Evolutionary conservation across 2,888 invertebrate genomes (phyloP), one percentile per base, ranked within the genome.

Genomic region (Euproctis similis): DNA sequence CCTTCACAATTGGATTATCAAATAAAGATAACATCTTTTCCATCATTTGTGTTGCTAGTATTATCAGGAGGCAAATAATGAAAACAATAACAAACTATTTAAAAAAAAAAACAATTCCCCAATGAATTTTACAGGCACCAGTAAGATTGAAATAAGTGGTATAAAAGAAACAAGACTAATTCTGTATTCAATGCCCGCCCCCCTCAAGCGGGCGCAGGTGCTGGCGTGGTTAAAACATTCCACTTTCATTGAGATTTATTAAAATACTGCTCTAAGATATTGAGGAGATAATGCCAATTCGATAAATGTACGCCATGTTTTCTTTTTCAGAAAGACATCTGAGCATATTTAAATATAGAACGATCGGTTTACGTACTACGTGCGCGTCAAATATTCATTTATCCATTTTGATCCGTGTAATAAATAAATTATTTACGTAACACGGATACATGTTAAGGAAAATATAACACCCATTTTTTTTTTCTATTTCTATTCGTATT

Each of bases 121-220:
- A 64, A 73, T 66, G 61, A 68, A 69, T 72, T 75, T 69, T 63
- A 75, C 77, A 72, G 69, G 68, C 66, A 71, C 70, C 63, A 60
- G 60, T 60, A 60, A 62, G 64, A 72, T 62, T 59, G 66, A 53
- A 53, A 70, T 78, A 78, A 81, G 77, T 80, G 80, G 74, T 77
- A 80, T 72, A 78, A 82, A 81, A 81, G 81, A 80, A 80, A 81
- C 80, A 80, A 74, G 75, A 66, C 73, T 74, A 72, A 81, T 80
- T 80, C 75, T 67, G 69, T 73, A 82, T 82, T 82, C 80, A 80
- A 75, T 80, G 74, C 77, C 71, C 67, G 73, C 57, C 40, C 67
- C 73, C 57, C 40, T 37, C 47, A 45, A 58, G 64, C 68, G 73
- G 71, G 68, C 68, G 68, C 82, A 82, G 82, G 82, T 82, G 82